Evolutionary conservation across 1,140 invertebrate genomes (phyloP).

Genomic region (Tetramorium alpestre): DNA sequence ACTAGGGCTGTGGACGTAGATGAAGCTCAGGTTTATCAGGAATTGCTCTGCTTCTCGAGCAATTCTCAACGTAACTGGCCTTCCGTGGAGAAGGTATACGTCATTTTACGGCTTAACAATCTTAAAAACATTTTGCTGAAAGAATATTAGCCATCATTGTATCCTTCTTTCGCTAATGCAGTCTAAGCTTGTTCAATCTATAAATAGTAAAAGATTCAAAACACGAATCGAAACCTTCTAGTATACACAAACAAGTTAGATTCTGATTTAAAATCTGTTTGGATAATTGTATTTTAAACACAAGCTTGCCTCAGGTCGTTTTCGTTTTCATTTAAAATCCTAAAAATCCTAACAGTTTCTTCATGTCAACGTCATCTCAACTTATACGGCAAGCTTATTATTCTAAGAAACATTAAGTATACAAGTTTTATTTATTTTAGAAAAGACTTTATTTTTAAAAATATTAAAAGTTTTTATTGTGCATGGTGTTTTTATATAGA

Average conservation of each 20-base stretch:
- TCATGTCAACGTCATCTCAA: neutral
- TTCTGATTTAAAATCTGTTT: neutral
- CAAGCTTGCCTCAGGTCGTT: neutral
- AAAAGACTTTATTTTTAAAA: neutral
- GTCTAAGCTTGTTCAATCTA: neutral
- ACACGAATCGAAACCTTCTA: neutral
- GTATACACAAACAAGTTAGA: neutral
- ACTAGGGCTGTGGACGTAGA: slow-evolving; percentile 83
- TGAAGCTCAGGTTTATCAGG: slow-evolving; percentile 85
- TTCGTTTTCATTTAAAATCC: neutral
- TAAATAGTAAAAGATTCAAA: slow-evolving; percentile 26
- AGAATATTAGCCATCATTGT: slow-evolving; percentile 69
- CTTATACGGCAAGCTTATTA: neutral
- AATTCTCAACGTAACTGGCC: slow-evolving; percentile 84
- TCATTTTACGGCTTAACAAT: slow-evolving; percentile 57
- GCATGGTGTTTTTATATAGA: neutral
- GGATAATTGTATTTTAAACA: neutral
- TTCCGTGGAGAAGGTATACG: slow-evolving; percentile 82
- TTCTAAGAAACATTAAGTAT: neutral
- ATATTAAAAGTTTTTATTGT: neutral
- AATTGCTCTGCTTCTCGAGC: slow-evolving; percentile 85
- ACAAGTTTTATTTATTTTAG: neutral
- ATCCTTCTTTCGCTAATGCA: slow-evolving; percentile 16
- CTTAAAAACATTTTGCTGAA: slow-evolving; percentile 40
- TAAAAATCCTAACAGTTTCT: neutral